A percentile compares a stretch with the other conserved stretches of the same genome.
Conservation (phyloP, 1,140 invertebrate genomes). For the Eupristina koningsbergeri region DNA sequence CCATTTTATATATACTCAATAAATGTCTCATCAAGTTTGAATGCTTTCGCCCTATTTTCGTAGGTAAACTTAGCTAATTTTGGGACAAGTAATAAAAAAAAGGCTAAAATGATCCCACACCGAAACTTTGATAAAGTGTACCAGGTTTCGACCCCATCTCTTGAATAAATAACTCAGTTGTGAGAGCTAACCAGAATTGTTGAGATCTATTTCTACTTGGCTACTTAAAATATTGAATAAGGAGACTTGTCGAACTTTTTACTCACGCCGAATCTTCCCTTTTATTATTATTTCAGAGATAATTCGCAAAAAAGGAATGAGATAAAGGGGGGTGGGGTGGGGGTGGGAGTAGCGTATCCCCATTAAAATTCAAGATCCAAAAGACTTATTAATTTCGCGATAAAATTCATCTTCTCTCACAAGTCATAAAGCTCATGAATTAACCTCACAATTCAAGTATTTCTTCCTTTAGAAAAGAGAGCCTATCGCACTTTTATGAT, state of each 20-base stretch:
- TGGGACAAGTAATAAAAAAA: conserved; percentile 26
- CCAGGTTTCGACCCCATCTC: conserved; percentile 37
- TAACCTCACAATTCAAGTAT: background rate
- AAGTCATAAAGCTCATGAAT: background rate
- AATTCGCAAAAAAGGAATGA: conserved; percentile 20
- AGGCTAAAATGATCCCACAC: conserved; percentile 33
- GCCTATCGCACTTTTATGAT: background rate
- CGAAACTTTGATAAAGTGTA: conserved; percentile 29
- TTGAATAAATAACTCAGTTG: conserved; percentile 39
- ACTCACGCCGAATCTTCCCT: background rate
- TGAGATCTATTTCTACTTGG: conserved; percentile 43
- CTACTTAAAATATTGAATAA: conserved; percentile 36
- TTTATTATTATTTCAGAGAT: conserved; percentile 19
- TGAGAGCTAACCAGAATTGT: conserved; percentile 21
- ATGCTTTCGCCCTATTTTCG: conserved; percentile 30
- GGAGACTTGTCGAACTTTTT: conserved; percentile 1
- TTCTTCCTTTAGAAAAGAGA: background rate
- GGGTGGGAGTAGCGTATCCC: background rate
- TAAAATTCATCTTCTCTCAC: background rate
- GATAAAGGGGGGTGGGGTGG: too few relatives aligned
- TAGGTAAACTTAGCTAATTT: conserved; percentile 27
- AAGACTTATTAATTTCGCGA: conserved; percentile 10
- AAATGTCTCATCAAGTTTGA: conserved; percentile 31
- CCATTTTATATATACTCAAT: conserved; percentile 9
- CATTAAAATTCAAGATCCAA: background rate